Percentiles rank a stretch among this genome's conserved stretches.
Conservation (phyloP, 1,140 invertebrate species). For the Bradysia coprophila region DNA sequence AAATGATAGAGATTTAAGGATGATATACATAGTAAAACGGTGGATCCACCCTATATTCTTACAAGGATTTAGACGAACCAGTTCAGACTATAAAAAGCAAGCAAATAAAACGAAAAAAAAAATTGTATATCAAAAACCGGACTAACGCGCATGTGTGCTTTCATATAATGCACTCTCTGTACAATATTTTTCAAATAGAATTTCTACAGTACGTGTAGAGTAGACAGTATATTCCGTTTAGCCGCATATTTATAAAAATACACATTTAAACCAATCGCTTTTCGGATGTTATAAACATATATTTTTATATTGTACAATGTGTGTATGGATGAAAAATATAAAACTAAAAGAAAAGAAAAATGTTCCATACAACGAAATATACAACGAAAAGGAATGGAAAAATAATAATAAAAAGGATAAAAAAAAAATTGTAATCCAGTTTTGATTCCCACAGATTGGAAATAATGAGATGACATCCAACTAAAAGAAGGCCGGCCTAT, state of each 20-base stretch:
- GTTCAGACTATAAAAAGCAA: background rate
- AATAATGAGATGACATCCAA: constrained; percentile 4
- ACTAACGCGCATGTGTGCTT: background rate
- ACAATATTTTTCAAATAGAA: too few relatives aligned
- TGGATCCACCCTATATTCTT: background rate
- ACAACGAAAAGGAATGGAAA: background rate
- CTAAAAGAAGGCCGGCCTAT: background rate
- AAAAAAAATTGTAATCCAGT: constrained; percentile 1
- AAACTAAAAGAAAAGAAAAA: background rate
- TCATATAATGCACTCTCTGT: background rate
- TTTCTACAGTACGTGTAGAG: too few relatives aligned
- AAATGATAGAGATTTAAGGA: too few relatives aligned
- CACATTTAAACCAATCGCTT: too few relatives aligned
- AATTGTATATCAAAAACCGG: background rate
- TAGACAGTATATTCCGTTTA: too few relatives aligned
- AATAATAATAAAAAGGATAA: background rate
- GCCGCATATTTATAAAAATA: too few relatives aligned
- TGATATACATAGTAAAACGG: background rate
- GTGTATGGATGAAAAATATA: background rate
- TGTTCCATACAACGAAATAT: background rate
- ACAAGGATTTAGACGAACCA: too few relatives aligned
- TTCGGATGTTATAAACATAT: too few relatives aligned
- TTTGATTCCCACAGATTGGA: constrained; percentile 4
- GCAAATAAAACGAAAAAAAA: background rate
- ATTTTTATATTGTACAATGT: background rate